Base-by-base conservation (phyloP, 2,888 invertebrate genomes). In the Morpho deidamia region DNA sequence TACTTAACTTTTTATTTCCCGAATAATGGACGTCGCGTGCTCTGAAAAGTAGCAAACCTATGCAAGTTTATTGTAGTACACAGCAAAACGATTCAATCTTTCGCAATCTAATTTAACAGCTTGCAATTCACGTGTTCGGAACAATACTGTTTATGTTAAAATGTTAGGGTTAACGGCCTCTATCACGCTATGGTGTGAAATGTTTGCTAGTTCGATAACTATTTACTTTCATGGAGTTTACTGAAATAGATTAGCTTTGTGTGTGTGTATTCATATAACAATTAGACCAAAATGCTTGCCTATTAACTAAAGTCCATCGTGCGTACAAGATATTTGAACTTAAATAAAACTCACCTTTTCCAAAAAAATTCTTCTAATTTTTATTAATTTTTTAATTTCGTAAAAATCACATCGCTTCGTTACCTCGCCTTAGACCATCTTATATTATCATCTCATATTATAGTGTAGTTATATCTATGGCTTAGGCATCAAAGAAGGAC, bases 121-220 rank as follows among this genome's bases (percentile, higher is more conserved):
- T 49, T 43, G 46, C 44, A 35, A 49, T 49, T 49, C 23, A 12
- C 43, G 38, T 34, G 41, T 35, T 51, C n/a, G 38, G 42, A 43
- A 39, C 46, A 40, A 45, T 34, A 44, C 42, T 38, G 32, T 47
- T 48, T 46, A 11, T 41, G 44, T 43, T 23, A 23, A 23, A 23
- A 42, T 37, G 32, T n/a, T 9, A 43, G 11, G 55, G 48, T 58
- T 41, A 58, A 52, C 39, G 52, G 43, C 58, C 54, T 39, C 23
- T 32, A 33, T 46, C 53, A 54, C 51, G 51, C 45, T 49, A 50
- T 45, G 38, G 38, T 11, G 42, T 52, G 37, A 46, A 47, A 39
- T 43, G 32, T 47, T 44, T n/a, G 40, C n/a, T 35, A 56, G 34
- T 53, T 23, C 23, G 23, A 23, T 23, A 23, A 23, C 23, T 23